Percentiles rank a stretch among this genome's conserved stretches.
These are phyloP conservation scores for Zapus hudsonius DNA, from an alignment of 2,113 vertebrate genomes.

Conservation along the genomic window DNA sequence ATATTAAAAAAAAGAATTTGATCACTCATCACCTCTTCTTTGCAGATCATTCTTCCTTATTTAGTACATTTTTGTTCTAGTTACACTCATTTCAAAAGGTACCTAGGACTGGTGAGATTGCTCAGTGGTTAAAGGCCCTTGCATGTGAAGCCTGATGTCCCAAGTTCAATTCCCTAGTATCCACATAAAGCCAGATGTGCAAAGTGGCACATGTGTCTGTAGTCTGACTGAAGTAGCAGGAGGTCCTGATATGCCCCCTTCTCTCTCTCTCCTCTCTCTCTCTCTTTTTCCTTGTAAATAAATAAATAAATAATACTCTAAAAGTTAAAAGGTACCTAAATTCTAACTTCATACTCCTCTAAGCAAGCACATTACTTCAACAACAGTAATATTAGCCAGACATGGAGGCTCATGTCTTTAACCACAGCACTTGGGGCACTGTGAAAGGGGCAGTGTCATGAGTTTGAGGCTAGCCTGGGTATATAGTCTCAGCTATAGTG, in stretches of 20 bases:
- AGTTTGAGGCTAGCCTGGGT: background rate
- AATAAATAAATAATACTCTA: too few species aligned
- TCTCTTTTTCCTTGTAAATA: too few species aligned
- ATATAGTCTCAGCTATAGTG: background rate
- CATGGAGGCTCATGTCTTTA: background rate
- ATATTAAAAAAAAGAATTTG: background rate
- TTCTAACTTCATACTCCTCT: background rate
- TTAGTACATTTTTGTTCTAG: background rate
- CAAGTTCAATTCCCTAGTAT: too few species aligned
- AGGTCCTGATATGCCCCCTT: too few species aligned
- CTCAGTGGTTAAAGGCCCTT: too few species aligned
- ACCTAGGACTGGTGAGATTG: too few species aligned
- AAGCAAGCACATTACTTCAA: constrained; percentile 36
- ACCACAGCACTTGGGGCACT: background rate
- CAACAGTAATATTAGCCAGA: background rate
- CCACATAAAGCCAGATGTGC: too few species aligned
- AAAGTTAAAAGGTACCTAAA: background rate
- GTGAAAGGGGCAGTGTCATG: background rate
- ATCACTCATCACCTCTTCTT: background rate
- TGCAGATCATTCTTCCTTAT: background rate
- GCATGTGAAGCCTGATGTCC: too few species aligned
- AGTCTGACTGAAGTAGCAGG: too few species aligned
- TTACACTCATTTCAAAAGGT: background rate
- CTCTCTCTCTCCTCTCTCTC: too few species aligned
- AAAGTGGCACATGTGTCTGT: too few species aligned